Conservation (phyloP, 2,888 invertebrate genomes). For the Campaea margaritaria region DNA sequence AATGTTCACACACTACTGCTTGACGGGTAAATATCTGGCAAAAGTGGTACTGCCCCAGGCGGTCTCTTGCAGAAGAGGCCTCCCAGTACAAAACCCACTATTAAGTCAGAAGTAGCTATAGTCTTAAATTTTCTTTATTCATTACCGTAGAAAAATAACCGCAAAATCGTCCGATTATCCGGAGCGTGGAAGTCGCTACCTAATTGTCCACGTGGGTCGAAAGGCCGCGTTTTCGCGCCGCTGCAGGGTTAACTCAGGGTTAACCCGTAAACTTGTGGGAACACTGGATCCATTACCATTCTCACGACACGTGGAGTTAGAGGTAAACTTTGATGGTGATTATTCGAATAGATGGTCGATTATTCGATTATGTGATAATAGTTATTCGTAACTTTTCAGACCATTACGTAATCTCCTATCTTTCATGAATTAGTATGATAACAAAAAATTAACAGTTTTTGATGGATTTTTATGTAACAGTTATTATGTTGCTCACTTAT, state of each 20-base stretch:
- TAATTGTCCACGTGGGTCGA: slow-evolving; percentile 48
- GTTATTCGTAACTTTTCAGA: neutral
- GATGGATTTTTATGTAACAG: too few relatives aligned
- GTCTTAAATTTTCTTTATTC: neutral
- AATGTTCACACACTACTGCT: too few relatives aligned
- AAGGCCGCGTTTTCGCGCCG: slow-evolving; percentile 61
- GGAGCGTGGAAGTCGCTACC: slow-evolving; percentile 43
- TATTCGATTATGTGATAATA: neutral
- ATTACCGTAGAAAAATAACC: slow-evolving; percentile 7
- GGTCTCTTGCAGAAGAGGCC: too few relatives aligned
- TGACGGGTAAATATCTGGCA: too few relatives aligned
- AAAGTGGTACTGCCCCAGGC: too few relatives aligned
- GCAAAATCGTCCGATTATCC: slow-evolving; percentile 30
- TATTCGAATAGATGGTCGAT: slow-evolving; percentile 1
- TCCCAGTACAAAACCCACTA: too few relatives aligned
- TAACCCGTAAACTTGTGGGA: slow-evolving; percentile 69
- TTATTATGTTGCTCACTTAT: too few relatives aligned
- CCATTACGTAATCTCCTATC: neutral
- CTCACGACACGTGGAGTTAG: slow-evolving; percentile 64
- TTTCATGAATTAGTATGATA: neutral
- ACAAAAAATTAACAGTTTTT: too few relatives aligned
- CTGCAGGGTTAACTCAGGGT: slow-evolving; percentile 59
- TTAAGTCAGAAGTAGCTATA: too few relatives aligned
- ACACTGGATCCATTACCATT: slow-evolving; percentile 51
- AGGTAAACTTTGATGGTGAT: neutral